Conservation (phyloP, 2,888 invertebrate species). For the Theodoxus fluviatilis region DNA sequence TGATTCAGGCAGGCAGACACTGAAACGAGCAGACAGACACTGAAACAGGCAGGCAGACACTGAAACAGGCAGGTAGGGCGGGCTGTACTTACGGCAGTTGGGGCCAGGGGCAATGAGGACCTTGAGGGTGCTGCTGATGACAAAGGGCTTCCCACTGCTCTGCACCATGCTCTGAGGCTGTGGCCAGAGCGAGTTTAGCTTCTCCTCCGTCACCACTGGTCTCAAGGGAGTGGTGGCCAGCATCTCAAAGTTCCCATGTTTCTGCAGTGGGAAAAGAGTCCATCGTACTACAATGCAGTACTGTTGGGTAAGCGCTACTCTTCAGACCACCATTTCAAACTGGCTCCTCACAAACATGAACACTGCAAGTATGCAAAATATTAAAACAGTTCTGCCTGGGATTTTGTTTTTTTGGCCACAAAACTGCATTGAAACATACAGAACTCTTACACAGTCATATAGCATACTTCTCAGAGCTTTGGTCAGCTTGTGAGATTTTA, state of each 20-base stretch:
- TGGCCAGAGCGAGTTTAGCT: slow-evolving; percentile 71
- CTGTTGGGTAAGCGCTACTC: no score
- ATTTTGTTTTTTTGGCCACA: neutral
- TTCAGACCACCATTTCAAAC: slow-evolving; percentile 16
- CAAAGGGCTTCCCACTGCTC: slow-evolving; percentile 66
- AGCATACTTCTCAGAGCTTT: no score
- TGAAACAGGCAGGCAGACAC: no score
- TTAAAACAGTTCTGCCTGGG: neutral
- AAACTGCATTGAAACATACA: neutral
- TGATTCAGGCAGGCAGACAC: no score
- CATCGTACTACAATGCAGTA: no score
- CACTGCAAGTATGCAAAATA: neutral
- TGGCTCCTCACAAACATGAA: slow-evolving; percentile 31
- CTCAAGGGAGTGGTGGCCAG: slow-evolving; percentile 28
- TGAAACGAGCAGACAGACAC: no score
- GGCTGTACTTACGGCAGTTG: slow-evolving; percentile 38
- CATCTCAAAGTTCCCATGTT: slow-evolving; percentile 33
- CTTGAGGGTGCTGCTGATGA: slow-evolving; percentile 36
- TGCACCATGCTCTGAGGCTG: slow-evolving; percentile 71
- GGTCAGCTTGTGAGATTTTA: no score
- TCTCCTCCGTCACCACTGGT: slow-evolving; percentile 61
- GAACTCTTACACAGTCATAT: no score
- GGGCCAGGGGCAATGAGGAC: slow-evolving; percentile 49
- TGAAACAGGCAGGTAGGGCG: neutral
- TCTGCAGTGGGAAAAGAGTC: slow-evolving; percentile 34